These are phyloP conservation scores for Aphelinus atriplicis DNA, from an alignment of 1,140 invertebrate genomes.

Conservation along the genomic window DNA sequence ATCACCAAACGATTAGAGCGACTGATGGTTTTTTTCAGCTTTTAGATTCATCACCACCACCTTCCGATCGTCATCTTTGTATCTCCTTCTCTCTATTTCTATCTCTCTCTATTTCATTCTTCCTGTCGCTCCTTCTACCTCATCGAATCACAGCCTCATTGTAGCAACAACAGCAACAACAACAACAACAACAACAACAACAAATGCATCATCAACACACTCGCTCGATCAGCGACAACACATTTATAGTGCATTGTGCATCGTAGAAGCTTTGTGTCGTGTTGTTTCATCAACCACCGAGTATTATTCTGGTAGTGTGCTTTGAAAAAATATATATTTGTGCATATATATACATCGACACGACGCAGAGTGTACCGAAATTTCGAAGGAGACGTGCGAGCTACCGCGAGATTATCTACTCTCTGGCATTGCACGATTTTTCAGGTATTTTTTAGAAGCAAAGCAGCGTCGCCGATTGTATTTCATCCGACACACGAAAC, in stretches of 20 bases:
- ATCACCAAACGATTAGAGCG: conserved; percentile 41
- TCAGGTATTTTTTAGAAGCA: too few relatives aligned
- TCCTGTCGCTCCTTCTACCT: too few relatives aligned
- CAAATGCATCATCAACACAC: too few relatives aligned
- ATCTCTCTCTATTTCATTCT: background rate
- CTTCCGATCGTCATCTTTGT: background rate
- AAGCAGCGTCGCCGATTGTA: too few relatives aligned
- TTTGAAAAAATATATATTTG: background rate
- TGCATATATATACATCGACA: too few relatives aligned
- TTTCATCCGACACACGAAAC: background rate
- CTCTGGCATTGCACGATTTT: too few relatives aligned
- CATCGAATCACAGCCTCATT: background rate
- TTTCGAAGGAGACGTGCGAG: too few relatives aligned
- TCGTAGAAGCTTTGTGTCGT: background rate
- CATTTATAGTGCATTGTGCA: background rate
- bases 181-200: too few relatives aligned
- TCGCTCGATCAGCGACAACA: too few relatives aligned
- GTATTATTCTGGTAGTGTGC: background rate
- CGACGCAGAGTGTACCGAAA: too few relatives aligned
- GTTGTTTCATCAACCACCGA: background rate
- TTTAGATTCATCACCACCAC: conserved; percentile 7
- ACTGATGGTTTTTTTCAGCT: too few relatives aligned
- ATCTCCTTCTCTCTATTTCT: conserved; percentile 37
- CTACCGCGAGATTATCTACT: too few relatives aligned
- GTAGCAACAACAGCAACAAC: background rate